Percentiles rank a stretch among this genome's conserved stretches.
These are phyloP conservation scores for Drosophila maculinotata DNA, from an alignment of 2,888 invertebrate genomes.

Conservation along the genomic window DNA sequence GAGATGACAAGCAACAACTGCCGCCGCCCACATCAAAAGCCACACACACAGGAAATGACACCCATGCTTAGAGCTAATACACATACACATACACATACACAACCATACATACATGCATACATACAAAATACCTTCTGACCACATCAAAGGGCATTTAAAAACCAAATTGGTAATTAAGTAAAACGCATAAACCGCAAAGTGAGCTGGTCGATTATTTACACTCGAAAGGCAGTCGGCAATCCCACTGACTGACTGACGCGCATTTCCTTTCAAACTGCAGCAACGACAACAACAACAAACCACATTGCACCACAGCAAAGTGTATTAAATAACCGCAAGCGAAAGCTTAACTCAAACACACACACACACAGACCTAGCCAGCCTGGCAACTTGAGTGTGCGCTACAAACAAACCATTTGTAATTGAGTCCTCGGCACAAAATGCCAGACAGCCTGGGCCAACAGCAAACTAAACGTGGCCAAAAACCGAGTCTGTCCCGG, in stretches of 20 bases:
- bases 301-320: constrained; percentile 62
- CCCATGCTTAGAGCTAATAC: constrained; percentile 28
- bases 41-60: constrained; percentile 53
- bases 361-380: too few relatives aligned
- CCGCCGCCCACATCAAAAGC: constrained; percentile 58
- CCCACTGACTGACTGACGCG: constrained; percentile 23
- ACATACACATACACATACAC: constrained; percentile 12
- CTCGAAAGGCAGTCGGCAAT: constrained; percentile 29
- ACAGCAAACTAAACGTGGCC: constrained; percentile 9
- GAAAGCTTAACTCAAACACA: constrained; percentile 64
- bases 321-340: constrained; percentile 78
- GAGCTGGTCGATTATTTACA: constrained; percentile 74
- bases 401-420: constrained; percentile 64
- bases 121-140: constrained; percentile 34
- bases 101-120: background rate
- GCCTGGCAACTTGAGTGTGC: constrained; percentile 44
- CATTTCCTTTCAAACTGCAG: constrained; percentile 50
- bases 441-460: constrained; percentile 20
- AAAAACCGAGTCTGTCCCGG: constrained; percentile 1
- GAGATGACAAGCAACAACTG: constrained; percentile 60
- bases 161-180: constrained; percentile 79
- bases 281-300: constrained; percentile 24
- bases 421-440: constrained; percentile 68
- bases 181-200: constrained; percentile 76
- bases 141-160: constrained; percentile 79